These are phyloP conservation scores for Thysanoteuthis rhombus DNA, from an alignment of 2,888 invertebrate genomes.

Conservation along the genomic window DNA sequence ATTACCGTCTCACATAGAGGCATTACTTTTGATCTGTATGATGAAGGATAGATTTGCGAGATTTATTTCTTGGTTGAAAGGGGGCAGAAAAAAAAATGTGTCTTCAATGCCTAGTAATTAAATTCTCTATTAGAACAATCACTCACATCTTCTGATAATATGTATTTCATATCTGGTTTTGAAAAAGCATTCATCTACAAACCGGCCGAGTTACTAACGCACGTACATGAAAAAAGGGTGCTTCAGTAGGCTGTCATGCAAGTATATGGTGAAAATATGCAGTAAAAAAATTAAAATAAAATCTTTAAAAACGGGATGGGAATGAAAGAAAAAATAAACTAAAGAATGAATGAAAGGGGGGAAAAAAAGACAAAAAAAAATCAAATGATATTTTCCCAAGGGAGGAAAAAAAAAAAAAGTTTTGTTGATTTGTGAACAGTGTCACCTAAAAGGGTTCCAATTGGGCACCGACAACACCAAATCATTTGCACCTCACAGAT, in stretches of 20 bases:
- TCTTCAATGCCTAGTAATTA: too few relatives aligned
- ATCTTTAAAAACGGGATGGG: too few relatives aligned
- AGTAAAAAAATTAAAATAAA: not conserved
- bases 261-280: not conserved
- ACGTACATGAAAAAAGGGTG: not conserved
- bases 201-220: not conserved
- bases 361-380: not conserved
- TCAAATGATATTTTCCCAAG: not conserved
- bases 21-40: too few relatives aligned
- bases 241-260: not conserved
- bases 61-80: too few relatives aligned
- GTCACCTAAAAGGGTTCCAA: not conserved
- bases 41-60: too few relatives aligned
- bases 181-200: slow-evolving; percentile 1
- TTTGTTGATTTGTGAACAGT: not conserved
- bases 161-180: slow-evolving; percentile 12
- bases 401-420: not conserved
- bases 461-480: not conserved
- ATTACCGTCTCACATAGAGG: too few relatives aligned
- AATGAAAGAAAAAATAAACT: not conserved
- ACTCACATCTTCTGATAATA: not conserved
- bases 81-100: too few relatives aligned
- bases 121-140: too few relatives aligned
- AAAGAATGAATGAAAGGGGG: too few relatives aligned
- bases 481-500: not conserved